Conservation (phyloP, 1,140 invertebrate species). For the Listronotus bonariensis region DNA sequence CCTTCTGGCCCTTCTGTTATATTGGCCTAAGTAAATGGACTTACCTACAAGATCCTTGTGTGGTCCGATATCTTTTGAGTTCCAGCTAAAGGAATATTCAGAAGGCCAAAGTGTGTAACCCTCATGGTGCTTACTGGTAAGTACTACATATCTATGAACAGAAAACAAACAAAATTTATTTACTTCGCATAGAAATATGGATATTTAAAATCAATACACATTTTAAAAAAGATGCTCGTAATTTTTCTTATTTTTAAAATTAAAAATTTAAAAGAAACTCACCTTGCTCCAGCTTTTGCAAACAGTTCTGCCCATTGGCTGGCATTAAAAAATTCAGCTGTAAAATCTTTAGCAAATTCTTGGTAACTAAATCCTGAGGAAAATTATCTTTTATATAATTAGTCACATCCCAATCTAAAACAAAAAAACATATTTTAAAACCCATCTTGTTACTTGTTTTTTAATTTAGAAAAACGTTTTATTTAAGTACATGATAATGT, state of each 20-base stretch:
- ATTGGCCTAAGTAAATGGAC: too few species aligned
- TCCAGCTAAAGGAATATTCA: constrained; percentile 86
- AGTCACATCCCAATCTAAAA: constrained; percentile 10
- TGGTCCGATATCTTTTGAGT: constrained; percentile 84
- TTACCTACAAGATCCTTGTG: constrained; percentile 77
- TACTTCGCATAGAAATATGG: too few species aligned
- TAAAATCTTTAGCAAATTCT: constrained; percentile 82
- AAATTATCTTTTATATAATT: constrained; percentile 79
- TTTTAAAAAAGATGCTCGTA: too few species aligned
- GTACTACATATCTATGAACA: constrained; percentile 75
- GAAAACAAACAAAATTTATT: too few species aligned
- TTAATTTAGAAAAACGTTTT: too few species aligned
- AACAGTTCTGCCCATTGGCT: constrained; percentile 78
- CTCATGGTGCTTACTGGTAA: constrained; percentile 95
- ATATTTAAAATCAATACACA: too few species aligned
- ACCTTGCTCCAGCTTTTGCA: constrained; percentile 77
- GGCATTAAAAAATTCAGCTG: constrained; percentile 81
- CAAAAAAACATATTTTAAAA: too few species aligned
- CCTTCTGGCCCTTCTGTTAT: too few species aligned
- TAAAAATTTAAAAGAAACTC: too few species aligned
- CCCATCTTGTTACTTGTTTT: too few species aligned
- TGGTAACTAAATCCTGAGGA: constrained; percentile 81
- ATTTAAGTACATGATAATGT: too few species aligned
- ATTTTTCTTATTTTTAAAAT: too few species aligned
- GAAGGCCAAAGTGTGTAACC: constrained; percentile 91